Conservation (phyloP, 2,888 invertebrate genomes). For the Notodonta dromedarius region DNA sequence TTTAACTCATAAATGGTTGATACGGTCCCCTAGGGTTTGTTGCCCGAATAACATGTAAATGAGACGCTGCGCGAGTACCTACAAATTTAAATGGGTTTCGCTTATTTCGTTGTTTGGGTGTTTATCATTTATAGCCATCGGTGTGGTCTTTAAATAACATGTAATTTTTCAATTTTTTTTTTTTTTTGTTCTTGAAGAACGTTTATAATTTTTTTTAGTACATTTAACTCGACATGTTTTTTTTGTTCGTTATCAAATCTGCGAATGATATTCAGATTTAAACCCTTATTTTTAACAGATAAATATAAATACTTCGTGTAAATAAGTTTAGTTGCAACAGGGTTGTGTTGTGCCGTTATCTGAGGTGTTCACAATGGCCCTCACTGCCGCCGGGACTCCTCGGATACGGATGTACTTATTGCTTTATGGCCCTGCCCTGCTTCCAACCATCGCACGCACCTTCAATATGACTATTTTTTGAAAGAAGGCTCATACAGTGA, state of each 20-base stretch:
- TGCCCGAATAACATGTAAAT: slow-evolving; percentile 83
- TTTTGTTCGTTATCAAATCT: no score
- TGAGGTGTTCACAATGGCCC: slow-evolving; percentile 27
- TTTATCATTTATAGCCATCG: slow-evolving; percentile 44
- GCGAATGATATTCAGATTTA: neutral
- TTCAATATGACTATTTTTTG: slow-evolving; percentile 11
- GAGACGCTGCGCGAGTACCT: slow-evolving; percentile 65
- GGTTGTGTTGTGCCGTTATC: slow-evolving; percentile 32
- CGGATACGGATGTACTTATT: slow-evolving; percentile 51
- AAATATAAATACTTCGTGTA: slow-evolving; percentile 10
- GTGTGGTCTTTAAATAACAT: slow-evolving; percentile 36
- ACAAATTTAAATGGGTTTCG: slow-evolving; percentile 70
- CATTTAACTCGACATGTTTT: no score
- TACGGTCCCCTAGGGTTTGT: slow-evolving; percentile 81
- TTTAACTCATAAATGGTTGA: slow-evolving; percentile 82
- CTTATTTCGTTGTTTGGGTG: slow-evolving; percentile 57
- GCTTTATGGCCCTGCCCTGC: slow-evolving; percentile 35
- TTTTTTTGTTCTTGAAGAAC: no score
- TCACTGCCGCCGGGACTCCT: slow-evolving; percentile 12
- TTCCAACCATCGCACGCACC: slow-evolving; percentile 23
- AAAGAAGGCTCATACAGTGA: slow-evolving; percentile 16
- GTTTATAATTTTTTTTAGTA: no score
- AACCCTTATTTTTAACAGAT: neutral
- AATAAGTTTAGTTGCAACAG: slow-evolving; percentile 26
- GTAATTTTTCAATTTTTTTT: neutral